Conservation (phyloP, 35 echinoderm and acorn worm species). For the Eucidaris tribuloides region DNA sequence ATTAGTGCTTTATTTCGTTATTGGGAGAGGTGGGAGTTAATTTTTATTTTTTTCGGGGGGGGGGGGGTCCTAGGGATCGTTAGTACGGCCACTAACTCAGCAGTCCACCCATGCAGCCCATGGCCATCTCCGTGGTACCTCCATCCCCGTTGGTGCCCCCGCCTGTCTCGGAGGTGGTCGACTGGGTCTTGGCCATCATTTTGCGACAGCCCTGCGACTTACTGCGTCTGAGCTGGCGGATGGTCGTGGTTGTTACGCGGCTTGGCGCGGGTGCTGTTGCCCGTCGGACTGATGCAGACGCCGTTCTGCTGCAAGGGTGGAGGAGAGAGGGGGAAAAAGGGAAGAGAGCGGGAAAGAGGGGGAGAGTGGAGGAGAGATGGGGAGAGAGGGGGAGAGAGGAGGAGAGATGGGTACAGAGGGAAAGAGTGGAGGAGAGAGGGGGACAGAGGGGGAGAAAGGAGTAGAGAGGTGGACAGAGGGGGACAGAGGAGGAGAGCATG, state of each 20-base stretch:
- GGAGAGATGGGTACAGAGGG: not conserved
- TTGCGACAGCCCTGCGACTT: constrained; percentile 96
- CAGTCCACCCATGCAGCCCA: constrained; percentile 92
- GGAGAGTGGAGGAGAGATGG: not conserved
- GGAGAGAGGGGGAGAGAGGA: not conserved
- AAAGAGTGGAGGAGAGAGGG: not conserved
- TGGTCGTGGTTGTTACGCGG: constrained; percentile 75
- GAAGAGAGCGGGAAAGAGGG: not conserved
- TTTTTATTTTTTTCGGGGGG: too few species aligned
- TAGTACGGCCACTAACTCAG: constrained; percentile 67
- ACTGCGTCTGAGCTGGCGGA: constrained; percentile 82
- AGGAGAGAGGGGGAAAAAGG: not conserved
- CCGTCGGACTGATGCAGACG: constrained; percentile 79
- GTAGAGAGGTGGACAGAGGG: not conserved
- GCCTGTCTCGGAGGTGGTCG: constrained; percentile 84
- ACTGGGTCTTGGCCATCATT: constrained; percentile 85
- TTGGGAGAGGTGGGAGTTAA: too few species aligned
- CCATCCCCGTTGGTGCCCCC: not conserved
- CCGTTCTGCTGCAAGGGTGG: constrained; percentile 63
- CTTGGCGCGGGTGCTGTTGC: constrained; percentile 33
- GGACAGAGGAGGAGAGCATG: not conserved
- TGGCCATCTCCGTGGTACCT: constrained; percentile 64
- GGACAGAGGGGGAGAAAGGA: not conserved
- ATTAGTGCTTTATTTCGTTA: too few species aligned
- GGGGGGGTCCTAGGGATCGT: not conserved